phyloP scores from a whole-genome alignment of 2,113 vertebrate genomes.

The Meles meles region DNA sequence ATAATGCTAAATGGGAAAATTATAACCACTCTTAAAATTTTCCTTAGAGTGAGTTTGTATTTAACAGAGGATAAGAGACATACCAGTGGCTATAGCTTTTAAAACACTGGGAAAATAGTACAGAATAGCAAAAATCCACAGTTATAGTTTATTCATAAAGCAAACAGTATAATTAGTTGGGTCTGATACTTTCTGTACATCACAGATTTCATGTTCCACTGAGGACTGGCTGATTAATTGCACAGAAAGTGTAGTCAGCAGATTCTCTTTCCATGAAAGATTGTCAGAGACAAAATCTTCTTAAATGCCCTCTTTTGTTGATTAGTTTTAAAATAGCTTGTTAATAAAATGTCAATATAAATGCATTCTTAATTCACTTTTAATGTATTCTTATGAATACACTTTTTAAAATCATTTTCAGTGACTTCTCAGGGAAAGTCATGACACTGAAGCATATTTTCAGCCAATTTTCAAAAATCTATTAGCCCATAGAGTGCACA shows the following conservation, averaged over 20 bases:
- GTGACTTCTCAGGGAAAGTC: not conserved
- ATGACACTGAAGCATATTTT: not conserved
- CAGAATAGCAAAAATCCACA: slow-evolving; percentile 46
- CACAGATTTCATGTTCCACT: slow-evolving; percentile 46
- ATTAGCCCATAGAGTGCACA: not conserved
- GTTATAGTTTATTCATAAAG: slow-evolving; percentile 64
- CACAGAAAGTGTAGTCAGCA: slow-evolving; percentile 71
- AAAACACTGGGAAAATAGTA: not conserved
- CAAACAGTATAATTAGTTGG: slow-evolving; percentile 72
- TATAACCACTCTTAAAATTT: not conserved
- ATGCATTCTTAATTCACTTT: slow-evolving; percentile 50
- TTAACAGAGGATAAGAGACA: not conserved
- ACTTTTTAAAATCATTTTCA: not conserved
- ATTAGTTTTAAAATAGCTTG: slow-evolving; percentile 61
- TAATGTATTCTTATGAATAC: not conserved
- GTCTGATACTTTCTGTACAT: slow-evolving; percentile 69
- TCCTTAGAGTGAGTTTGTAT: not conserved
- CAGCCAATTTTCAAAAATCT: not conserved
- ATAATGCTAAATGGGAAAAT: not conserved
- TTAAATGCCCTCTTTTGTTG: not conserved
- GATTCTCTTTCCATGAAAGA: slow-evolving; percentile 57
- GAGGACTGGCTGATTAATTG: slow-evolving; percentile 69
- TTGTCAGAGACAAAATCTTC: slow-evolving; percentile 55
- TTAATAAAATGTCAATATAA: slow-evolving; percentile 46
- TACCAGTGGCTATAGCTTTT: not conserved